These are phyloP conservation scores for Alectoris magna DNA, from an alignment of 2,797 vertebrate species.

Conservation along the genomic window DNA sequence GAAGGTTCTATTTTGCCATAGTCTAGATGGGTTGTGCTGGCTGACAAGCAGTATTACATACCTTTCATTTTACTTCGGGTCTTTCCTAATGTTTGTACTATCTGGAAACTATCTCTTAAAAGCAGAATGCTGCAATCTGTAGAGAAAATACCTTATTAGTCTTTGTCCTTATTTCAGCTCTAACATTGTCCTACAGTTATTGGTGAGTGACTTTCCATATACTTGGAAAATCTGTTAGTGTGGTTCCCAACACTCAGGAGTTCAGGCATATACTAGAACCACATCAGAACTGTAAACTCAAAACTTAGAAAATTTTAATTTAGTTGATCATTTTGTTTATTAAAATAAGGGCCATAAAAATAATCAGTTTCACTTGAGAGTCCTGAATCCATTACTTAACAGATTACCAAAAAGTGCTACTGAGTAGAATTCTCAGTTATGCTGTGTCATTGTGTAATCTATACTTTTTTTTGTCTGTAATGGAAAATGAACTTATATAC, in stretches of 20 bases:
- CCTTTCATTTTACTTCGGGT: conserved; percentile 24
- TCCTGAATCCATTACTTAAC: not conserved
- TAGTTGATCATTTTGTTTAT: not conserved
- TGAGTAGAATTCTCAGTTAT: not conserved
- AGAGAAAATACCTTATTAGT: conserved; percentile 19
- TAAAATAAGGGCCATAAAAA: not conserved
- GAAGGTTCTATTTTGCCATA: conserved; percentile 12
- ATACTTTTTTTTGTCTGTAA: not conserved
- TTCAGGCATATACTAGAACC: not conserved
- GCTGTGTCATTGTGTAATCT: not conserved
- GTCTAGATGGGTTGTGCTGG: not conserved
- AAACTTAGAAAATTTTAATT: not conserved
- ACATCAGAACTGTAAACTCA: not conserved
- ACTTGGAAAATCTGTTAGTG: not conserved
- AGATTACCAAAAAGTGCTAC: not conserved
- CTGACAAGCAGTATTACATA: conserved; percentile 21
- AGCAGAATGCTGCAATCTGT: not conserved
- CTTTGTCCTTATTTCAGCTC: conserved; percentile 1
- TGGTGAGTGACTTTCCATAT: conserved; percentile 28
- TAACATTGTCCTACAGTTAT: not conserved
- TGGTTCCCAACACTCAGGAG: not conserved
- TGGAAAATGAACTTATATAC: not conserved
- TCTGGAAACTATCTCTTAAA: conserved; percentile 39
- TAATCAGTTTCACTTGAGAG: not conserved
- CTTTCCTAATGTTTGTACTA: conserved; percentile 35